Conservation (phyloP, 2,113 vertebrate species). For the Tichodroma muraria region DNA sequence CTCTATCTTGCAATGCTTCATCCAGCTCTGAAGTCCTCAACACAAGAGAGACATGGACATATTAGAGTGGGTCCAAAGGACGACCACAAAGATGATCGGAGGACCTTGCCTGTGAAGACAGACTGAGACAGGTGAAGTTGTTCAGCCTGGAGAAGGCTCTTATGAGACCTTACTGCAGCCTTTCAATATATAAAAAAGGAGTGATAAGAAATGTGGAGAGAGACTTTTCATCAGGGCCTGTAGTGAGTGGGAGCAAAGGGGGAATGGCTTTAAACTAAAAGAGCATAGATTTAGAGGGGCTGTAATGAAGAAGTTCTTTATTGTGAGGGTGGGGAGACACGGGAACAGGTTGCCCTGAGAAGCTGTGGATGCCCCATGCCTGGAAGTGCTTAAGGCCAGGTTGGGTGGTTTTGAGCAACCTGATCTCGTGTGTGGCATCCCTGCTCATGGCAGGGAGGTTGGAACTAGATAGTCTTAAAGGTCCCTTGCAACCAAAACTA, state of each 20-base stretch:
- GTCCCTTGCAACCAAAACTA: neutral
- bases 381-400: neutral
- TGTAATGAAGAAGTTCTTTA: neutral
- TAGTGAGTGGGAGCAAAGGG: neutral
- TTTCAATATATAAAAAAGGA: neutral
- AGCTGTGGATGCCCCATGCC: neutral
- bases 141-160: neutral
- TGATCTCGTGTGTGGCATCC: too few species aligned
- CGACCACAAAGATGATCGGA: fast-evolving
- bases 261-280: neutral
- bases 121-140: neutral
- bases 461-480: neutral
- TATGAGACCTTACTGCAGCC: neutral
- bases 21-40: neutral
- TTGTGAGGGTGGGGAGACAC: neutral
- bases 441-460: neutral
- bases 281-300: neutral
- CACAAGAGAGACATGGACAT: neutral
- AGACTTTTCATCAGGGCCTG: neutral
- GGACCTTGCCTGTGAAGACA: neutral
- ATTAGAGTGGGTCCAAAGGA: neutral
- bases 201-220: neutral
- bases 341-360: neutral
- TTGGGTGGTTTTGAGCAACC: neutral
- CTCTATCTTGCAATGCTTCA: neutral